Evolutionary conservation across 2,113 vertebrate genomes (phyloP), one percentile per base, ranked within the genome.

Genomic region (Paraplagusia blochii): DNA sequence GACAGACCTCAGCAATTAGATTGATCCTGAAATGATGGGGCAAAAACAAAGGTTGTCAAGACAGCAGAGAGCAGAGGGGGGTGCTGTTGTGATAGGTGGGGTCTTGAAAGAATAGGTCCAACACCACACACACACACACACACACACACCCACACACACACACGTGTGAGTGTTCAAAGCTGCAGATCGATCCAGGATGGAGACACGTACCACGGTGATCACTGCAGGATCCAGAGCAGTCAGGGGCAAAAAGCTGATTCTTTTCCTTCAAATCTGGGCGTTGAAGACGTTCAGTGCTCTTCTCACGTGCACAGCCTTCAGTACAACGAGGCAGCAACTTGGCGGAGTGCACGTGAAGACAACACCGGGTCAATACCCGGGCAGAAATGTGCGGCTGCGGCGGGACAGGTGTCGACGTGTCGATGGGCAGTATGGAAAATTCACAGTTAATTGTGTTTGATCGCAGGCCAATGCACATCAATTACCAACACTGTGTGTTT

Each of bases 401-500:
- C 39, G 53, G 64, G n/a, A 43, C 18, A 40, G 64, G 45, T 62
- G 83, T 81, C 72, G 22, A 47, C 66, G 44, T 58, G 79, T 79
- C 70, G 40, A 72, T 65, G 57, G 54, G 59, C 66, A 68, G 75
- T 69, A 57, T 63, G 56, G 60, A 76, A 73, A 87, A 79, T 81
- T 80, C 51, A 58, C 75, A 66, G 75, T 66, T 85, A 84, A 87
- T 85, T 81, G 72, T 87, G 85, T 88, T 87, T 85, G 85, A 87
- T 82, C 53, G 58, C 71, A 48, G 57, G 76, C 71, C 48, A 29
- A 60, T 48, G 15, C 62, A 34, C 53, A 81, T 85, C 82, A 58
- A 82, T 84, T 68, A 14, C 44, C 36, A 47, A 29, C 50, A 50
- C 48, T n/a, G 34, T 54, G 3, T 60, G 51, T 67, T 51, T 44